Evolutionary conservation across 2,113 vertebrate genomes (phyloP).

Genomic region (Poecile atricapillus): DNA sequence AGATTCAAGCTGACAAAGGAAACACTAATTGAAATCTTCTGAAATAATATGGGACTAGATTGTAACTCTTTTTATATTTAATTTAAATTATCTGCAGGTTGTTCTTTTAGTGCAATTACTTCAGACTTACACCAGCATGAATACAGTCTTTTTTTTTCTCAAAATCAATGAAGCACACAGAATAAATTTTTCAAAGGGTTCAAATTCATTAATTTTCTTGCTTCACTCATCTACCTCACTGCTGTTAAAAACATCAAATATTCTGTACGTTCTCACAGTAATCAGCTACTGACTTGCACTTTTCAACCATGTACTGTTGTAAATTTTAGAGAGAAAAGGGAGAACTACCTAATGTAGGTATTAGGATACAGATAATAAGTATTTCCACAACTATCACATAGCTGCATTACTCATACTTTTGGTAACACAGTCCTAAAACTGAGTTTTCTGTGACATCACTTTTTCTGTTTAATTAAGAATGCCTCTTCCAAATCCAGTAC

Average conservation of each 20-base stretch:
- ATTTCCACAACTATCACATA: background rate
- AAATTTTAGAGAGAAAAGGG: background rate
- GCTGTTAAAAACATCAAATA: background rate
- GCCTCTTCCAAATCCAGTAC: background rate
- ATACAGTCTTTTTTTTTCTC: background rate
- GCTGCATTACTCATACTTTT: background rate
- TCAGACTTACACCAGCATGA: background rate
- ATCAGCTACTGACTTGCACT: background rate
- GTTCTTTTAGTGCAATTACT: background rate
- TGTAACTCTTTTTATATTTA: background rate
- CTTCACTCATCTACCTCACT: background rate
- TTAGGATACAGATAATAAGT: background rate
- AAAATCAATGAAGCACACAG: background rate
- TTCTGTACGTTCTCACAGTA: background rate
- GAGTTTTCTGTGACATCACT: background rate
- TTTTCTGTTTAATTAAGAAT: background rate
- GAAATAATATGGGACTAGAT: background rate
- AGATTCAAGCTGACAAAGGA: background rate
- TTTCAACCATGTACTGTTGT: background rate
- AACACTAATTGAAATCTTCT: conserved; percentile 19
- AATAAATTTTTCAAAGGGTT: background rate
- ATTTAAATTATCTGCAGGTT: background rate
- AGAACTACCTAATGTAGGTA: background rate
- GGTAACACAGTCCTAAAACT: background rate
- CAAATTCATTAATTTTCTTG: background rate